phyloP scores from a whole-genome alignment of 2,113 vertebrate genomes.

The Podiceps cristatus region DNA sequence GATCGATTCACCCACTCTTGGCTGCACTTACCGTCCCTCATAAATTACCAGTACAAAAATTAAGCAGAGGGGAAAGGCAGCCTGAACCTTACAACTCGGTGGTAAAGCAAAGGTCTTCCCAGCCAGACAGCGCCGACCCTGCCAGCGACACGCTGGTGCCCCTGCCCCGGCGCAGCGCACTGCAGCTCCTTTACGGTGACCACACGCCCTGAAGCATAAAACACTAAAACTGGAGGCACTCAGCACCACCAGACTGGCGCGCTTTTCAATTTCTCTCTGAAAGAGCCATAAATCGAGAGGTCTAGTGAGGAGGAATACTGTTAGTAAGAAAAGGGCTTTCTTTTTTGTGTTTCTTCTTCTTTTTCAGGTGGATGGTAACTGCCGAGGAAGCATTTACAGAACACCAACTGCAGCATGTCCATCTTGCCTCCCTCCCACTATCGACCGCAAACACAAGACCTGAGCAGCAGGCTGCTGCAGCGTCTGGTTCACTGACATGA shows the following conservation, averaged over 20 bases:
- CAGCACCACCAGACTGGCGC: not conserved
- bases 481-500: not conserved
- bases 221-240: not conserved
- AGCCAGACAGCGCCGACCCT: fast-evolving
- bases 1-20: not conserved
- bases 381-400: not conserved
- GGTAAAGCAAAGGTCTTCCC: not conserved
- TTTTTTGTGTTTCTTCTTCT: not conserved
- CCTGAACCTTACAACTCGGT: not conserved
- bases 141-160: not conserved
- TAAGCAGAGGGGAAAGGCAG: not conserved
- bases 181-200: not conserved
- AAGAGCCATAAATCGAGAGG: not conserved
- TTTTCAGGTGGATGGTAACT: not conserved
- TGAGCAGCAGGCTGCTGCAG: not conserved
- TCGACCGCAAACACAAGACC: not conserved
- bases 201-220: not conserved
- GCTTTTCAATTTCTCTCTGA: not conserved
- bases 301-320: not conserved
- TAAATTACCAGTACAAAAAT: not conserved
- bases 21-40: not conserved
- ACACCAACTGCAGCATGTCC: not conserved
- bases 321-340: not conserved
- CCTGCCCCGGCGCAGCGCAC: not conserved
- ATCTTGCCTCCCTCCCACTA: not conserved